Percentiles rank a stretch among this genome's conserved stretches.
Conservation (phyloP, 2,888 invertebrate species). For the Sesia apiformis region DNA sequence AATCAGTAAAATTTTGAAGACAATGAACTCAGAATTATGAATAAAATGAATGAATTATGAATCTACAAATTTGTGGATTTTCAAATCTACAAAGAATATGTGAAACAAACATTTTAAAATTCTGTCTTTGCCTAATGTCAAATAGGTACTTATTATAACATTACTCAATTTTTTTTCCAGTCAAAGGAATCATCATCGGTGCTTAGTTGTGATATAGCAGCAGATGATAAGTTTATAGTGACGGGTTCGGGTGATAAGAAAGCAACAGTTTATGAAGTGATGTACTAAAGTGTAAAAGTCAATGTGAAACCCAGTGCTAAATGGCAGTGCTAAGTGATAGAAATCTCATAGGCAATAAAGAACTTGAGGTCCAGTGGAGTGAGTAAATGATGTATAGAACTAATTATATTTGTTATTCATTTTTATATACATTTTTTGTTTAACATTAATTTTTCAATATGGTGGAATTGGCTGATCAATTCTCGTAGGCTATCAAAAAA, state of each 20-base stretch:
- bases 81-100: too few relatives aligned
- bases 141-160: too few relatives aligned
- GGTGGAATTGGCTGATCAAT: constrained; percentile 11
- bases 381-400: constrained; percentile 15
- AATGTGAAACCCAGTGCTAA: constrained; percentile 3
- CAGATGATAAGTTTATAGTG: constrained; percentile 98
- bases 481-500: too few relatives aligned
- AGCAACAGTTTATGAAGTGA: constrained; percentile 97
- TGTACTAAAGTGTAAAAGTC: constrained; percentile 73
- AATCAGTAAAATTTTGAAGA: too few relatives aligned
- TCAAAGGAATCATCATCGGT: constrained; percentile 98
- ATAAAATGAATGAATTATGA: too few relatives aligned
- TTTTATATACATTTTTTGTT: neutral
- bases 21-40: too few relatives aligned
- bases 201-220: constrained; percentile 97
- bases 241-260: constrained; percentile 99
- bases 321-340: constrained; percentile 10
- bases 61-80: too few relatives aligned
- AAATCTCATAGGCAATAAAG: constrained; percentile 29
- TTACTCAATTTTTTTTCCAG: constrained; percentile 63
- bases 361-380: constrained; percentile 31
- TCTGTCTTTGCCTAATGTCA: too few relatives aligned
- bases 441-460: constrained; percentile 25
- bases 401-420: neutral
- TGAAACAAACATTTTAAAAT: too few relatives aligned